Percentiles rank a stretch among this genome's conserved stretches.
Conservation (phyloP, 2,888 invertebrate genomes). For the Petrolisthes manimaculis region DNA sequence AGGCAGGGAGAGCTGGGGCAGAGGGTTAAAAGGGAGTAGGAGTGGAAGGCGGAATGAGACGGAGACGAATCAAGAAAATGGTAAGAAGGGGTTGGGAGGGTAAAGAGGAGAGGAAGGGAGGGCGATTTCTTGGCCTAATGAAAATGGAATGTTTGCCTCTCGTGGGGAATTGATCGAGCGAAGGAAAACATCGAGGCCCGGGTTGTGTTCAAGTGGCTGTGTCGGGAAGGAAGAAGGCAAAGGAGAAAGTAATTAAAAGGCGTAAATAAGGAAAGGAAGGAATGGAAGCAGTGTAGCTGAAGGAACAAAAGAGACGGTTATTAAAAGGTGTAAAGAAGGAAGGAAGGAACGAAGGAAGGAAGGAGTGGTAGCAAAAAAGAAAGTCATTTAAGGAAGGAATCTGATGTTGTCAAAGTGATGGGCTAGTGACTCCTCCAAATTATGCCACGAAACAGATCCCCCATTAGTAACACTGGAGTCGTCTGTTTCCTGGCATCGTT, state of each 20-base stretch:
- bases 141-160: conserved; percentile 58
- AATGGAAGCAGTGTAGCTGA: conserved; percentile 1
- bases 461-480: too few species aligned
- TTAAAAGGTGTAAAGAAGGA: not conserved
- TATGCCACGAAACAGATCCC: too few species aligned
- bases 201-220: conserved; percentile 31
- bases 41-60: not conserved
- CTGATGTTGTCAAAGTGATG: not conserved
- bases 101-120: not conserved
- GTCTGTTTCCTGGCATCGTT: too few species aligned
- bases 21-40: not conserved
- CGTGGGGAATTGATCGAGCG: conserved; percentile 49
- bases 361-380: not conserved
- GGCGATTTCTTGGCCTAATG: conserved; percentile 46
- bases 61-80: conserved; percentile 30
- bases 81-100: conserved; percentile 34
- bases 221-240: conserved; percentile 17
- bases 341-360: not conserved
- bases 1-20: not conserved
- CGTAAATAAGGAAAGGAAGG: not conserved
- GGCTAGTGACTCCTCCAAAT: too few species aligned
- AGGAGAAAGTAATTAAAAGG: conserved; percentile 9
- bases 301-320: not conserved
- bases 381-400: not conserved
- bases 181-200: conserved; percentile 28